Evolutionary conservation across 2,888 invertebrate genomes (phyloP).

Genomic region (Coelopa pilipes): DNA sequence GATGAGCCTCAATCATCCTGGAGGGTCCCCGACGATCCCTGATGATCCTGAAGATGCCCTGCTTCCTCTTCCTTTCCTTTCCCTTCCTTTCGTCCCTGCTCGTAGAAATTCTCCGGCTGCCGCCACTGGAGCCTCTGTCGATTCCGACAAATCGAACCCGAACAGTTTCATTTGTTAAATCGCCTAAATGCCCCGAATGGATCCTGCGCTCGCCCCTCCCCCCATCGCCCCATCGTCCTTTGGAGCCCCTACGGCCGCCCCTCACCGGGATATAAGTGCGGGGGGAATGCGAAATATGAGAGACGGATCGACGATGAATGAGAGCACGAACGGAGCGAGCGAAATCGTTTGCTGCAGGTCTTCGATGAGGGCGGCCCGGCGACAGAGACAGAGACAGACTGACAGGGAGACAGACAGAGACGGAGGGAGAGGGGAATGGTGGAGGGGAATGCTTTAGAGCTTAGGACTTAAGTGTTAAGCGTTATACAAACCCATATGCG

Average conservation of each 20-base stretch:
- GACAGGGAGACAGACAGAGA: neutral
- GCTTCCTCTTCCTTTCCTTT: too few relatives aligned
- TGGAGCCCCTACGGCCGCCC: too few relatives aligned
- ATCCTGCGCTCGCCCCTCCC: neutral
- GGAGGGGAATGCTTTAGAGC: conserved; percentile 22
- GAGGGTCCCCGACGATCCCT: too few relatives aligned
- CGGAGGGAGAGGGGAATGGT: neutral
- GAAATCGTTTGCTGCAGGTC: neutral
- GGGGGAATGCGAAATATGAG: neutral
- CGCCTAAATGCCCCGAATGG: conserved; percentile 10
- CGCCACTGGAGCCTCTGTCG: conserved; percentile 15
- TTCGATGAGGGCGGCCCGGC: neutral
- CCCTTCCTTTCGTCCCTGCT: too few relatives aligned
- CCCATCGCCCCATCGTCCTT: too few relatives aligned
- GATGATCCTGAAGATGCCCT: too few relatives aligned
- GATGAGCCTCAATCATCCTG: too few relatives aligned
- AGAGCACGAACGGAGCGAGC: neutral
- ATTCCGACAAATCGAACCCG: neutral
- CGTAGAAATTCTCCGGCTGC: neutral
- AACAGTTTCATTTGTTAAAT: conserved; percentile 7
- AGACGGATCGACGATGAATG: conserved; percentile 14
- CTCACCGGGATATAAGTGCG: neutral
- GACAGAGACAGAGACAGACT: neutral
- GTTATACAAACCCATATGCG: conserved; percentile 58
- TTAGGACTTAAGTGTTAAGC: conserved; percentile 62